A percentile compares a stretch with the other conserved stretches of the same genome.
Conservation (phyloP, 2,797 vertebrate genomes). For the Limnodromus scolopaceus region DNA sequence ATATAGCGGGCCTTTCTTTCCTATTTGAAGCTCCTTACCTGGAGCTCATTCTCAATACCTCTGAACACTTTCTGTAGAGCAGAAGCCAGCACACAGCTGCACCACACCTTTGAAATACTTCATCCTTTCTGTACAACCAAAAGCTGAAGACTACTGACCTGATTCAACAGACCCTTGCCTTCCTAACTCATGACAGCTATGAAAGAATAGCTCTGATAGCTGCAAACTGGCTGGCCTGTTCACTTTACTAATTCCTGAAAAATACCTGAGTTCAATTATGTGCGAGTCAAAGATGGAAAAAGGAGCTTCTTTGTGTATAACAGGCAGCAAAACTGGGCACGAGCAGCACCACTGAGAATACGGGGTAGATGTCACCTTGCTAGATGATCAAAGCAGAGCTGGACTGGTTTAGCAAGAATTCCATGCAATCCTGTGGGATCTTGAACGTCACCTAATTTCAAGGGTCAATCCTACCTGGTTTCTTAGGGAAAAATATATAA, state of each 20-base stretch:
- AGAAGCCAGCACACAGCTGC: neutral
- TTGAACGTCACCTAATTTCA: neutral
- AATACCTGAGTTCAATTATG: neutral
- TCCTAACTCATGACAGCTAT: neutral
- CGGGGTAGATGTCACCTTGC: neutral
- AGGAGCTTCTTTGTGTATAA: neutral
- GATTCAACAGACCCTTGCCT: slow-evolving; percentile 1
- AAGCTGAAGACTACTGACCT: neutral
- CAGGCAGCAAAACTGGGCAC: neutral
- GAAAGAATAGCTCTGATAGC: neutral
- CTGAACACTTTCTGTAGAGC: neutral
- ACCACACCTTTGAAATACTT: neutral
- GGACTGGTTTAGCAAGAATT: neutral
- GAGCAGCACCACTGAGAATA: neutral
- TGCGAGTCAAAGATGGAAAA: neutral
- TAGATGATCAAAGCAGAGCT: neutral
- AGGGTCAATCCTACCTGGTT: neutral
- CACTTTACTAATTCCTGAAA: neutral
- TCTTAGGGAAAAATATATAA: neutral
- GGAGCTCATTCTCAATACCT: neutral
- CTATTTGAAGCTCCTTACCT: neutral
- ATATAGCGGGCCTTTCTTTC: neutral
- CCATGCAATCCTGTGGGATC: neutral
- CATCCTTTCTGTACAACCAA: neutral
- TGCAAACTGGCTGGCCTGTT: neutral